phyloP scores from a whole-genome alignment of 2,113 vertebrate species.

The Microtus ochrogaster region DNA sequence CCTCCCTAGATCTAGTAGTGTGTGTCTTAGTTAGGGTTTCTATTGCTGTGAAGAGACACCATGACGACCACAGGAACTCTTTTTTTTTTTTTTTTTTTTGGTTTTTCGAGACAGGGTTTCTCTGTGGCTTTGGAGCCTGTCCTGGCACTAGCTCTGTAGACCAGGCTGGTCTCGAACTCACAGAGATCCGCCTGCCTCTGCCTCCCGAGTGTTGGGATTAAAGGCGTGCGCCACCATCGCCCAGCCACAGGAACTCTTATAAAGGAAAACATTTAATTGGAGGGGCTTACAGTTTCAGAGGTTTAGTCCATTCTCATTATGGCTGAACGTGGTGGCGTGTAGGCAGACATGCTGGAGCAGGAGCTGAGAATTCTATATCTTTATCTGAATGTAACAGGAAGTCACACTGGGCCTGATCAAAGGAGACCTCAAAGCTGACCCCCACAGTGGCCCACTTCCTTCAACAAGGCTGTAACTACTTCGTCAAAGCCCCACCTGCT shows the following conservation, averaged over 20 bases:
- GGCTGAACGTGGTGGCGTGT: accelerated
- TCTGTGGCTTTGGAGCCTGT: no score
- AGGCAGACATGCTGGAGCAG: not conserved
- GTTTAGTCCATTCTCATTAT: not conserved
- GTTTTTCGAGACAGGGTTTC: no score
- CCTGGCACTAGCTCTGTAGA: no score
- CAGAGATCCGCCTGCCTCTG: no score
- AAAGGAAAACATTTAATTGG: not conserved
- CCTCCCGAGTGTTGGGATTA: no score
- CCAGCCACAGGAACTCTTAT: not conserved
- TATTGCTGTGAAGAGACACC: not conserved
- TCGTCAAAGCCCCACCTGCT: not conserved
- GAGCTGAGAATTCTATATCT: not conserved
- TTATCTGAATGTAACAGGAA: not conserved
- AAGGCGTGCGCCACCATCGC: no score
- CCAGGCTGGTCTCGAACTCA: no score
- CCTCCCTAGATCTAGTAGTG: not conserved
- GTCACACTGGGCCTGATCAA: not conserved
- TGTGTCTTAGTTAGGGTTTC: not conserved
- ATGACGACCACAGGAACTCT: not conserved
- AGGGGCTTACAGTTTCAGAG: not conserved
- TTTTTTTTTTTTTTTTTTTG: no score
- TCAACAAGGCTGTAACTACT: not conserved
- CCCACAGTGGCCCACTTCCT: not conserved
- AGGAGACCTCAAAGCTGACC: not conserved